A percentile compares a stretch with the other conserved stretches of the same genome.
Conservation (phyloP, 2,888 invertebrate species). For the Scaptomyza caliginosa region DNA sequence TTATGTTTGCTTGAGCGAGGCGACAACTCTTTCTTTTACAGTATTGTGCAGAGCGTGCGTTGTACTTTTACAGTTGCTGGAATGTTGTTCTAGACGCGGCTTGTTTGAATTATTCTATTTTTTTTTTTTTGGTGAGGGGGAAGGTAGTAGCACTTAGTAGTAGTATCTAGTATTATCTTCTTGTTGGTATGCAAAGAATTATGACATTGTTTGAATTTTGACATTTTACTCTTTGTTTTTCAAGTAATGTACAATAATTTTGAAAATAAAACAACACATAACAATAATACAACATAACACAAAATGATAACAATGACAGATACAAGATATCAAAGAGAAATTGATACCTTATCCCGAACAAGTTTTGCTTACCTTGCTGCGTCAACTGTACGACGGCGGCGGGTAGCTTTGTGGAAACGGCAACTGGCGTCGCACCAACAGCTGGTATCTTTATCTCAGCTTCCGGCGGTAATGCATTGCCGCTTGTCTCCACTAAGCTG, state of each 20-base stretch:
- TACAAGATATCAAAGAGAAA: slow-evolving; percentile 30
- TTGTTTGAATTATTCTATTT: background rate
- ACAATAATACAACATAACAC: slow-evolving; percentile 56
- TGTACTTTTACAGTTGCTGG: slow-evolving; percentile 48
- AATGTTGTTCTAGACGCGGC: slow-evolving; percentile 46
- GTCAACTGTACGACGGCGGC: slow-evolving; percentile 87
- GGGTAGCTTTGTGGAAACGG: slow-evolving; percentile 86
- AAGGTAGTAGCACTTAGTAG: slow-evolving; percentile 39
- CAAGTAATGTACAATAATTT: slow-evolving; percentile 46
- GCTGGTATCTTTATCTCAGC: slow-evolving; percentile 87
- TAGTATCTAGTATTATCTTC: slow-evolving; percentile 17
- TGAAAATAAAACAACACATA: slow-evolving; percentile 50
- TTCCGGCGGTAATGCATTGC: slow-evolving; percentile 82
- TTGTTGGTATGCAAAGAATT: slow-evolving; percentile 46
- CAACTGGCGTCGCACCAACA: slow-evolving; percentile 86
- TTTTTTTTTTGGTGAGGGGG: too few relatives aligned
- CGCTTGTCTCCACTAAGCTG: slow-evolving; percentile 58
- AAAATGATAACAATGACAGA: slow-evolving; percentile 48
- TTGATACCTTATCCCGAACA: background rate
- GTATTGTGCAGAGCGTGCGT: slow-evolving; percentile 54
- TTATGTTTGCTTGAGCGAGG: slow-evolving; percentile 26
- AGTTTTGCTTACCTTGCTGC: slow-evolving; percentile 85
- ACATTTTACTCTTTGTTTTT: slow-evolving; percentile 32
- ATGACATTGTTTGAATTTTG: slow-evolving; percentile 40
- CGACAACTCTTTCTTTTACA: slow-evolving; percentile 12